phyloP scores from a whole-genome alignment of 2,113 vertebrate species.

The Sporophila hypoxantha region DNA sequence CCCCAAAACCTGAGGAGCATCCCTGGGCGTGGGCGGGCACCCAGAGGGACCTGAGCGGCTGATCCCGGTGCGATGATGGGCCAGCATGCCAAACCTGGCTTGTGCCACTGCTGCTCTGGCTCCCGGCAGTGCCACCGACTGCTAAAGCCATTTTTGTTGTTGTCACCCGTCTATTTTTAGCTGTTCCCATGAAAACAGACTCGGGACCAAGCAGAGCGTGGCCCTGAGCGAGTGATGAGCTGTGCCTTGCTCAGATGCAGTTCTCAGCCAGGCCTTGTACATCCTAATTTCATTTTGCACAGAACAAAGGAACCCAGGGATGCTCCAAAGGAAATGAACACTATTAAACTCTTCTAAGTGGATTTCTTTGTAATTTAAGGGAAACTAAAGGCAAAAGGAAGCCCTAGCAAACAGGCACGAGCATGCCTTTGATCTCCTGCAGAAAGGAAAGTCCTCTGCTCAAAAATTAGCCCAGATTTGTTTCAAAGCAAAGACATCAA shows the following conservation, averaged over 20 bases:
- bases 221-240: not conserved
- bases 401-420: not conserved
- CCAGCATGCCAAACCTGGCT: not conserved
- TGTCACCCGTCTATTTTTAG: not conserved
- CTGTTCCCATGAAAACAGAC: not conserved
- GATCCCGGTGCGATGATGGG: not conserved
- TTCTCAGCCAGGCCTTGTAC: not conserved
- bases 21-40: rapidly evolving
- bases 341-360: not conserved
- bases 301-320: not conserved
- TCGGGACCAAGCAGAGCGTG: not conserved
- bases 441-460: not conserved
- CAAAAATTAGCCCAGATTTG: not conserved
- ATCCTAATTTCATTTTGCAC: not conserved
- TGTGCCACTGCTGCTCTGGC: not conserved
- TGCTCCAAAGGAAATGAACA: not conserved
- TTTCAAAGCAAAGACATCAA: not conserved
- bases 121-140: not conserved
- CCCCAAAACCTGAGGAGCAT: not conserved
- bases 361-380: not conserved
- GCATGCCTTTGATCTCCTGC: not conserved
- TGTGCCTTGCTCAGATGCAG: rapidly evolving
- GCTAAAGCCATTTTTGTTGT: not conserved
- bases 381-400: not conserved
- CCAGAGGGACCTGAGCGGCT: not conserved